These are phyloP conservation scores for Drosophila gunungcola DNA, from an alignment of 1,140 invertebrate species.

Conservation along the genomic window DNA sequence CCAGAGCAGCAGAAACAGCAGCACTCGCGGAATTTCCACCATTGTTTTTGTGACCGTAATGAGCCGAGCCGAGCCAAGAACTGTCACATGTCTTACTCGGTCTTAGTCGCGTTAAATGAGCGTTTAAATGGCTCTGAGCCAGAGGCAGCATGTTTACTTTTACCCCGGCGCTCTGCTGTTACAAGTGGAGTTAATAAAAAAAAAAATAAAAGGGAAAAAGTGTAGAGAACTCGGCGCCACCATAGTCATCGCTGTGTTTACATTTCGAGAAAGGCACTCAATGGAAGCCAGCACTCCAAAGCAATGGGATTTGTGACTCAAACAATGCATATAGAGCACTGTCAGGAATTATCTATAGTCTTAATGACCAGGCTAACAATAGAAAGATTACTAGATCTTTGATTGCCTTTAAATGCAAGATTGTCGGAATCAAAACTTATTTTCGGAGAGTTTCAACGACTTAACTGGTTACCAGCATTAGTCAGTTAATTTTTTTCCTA, in stretches of 20 bases:
- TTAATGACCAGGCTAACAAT: not conserved
- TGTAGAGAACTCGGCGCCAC: slow-evolving; percentile 25
- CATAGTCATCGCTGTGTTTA: slow-evolving; percentile 16
- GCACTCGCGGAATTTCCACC: slow-evolving; percentile 40
- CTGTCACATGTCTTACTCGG: slow-evolving; percentile 52
- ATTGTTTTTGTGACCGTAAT: slow-evolving; percentile 53
- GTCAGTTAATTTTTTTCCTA: no score
- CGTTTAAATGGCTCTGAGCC: slow-evolving; percentile 59
- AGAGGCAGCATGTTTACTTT: slow-evolving; percentile 17
- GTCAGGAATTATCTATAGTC: not conserved
- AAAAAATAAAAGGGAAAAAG: slow-evolving; percentile 3
- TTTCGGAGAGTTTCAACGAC: no score
- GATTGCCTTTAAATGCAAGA: not conserved
- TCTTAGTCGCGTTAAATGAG: slow-evolving; percentile 54
- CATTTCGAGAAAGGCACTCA: slow-evolving; percentile 30
- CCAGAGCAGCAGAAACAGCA: slow-evolving; percentile 3
- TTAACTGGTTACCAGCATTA: no score
- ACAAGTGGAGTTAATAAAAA: slow-evolving; percentile 31
- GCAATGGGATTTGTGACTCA: slow-evolving; percentile 30
- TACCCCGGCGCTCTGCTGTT: slow-evolving; percentile 6
- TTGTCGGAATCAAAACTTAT: no score
- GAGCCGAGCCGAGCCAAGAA: slow-evolving; percentile 53
- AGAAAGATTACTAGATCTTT: not conserved
- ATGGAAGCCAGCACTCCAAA: slow-evolving; percentile 1
- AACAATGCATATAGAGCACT: slow-evolving; percentile 5